These are phyloP conservation scores for Helicorthomorpha holstii DNA, from an alignment of 1,140 invertebrate genomes.

Conservation along the genomic window DNA sequence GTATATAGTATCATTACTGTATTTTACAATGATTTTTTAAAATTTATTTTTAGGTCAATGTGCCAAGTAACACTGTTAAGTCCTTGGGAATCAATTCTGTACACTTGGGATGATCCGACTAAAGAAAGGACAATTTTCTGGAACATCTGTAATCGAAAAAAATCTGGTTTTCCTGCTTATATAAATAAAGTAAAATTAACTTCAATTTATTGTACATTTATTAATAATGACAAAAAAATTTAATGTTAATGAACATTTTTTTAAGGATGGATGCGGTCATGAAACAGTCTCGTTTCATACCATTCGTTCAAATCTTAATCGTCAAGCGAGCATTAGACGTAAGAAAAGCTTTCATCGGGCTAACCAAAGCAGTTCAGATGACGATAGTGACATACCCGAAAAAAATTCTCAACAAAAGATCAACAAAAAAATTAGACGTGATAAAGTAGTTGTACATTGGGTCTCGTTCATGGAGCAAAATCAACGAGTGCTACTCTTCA, in stretches of 20 bases:
- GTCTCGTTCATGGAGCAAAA: conserved; percentile 54
- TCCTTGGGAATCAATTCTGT: conserved; percentile 55
- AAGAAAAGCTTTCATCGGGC: no score
- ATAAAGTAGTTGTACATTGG: conserved; percentile 57
- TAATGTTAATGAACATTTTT: conserved; percentile 5
- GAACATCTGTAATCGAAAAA: conserved; percentile 68
- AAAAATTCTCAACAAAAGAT: conserved; percentile 16
- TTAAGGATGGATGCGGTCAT: conserved; percentile 42
- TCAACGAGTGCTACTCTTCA: conserved; percentile 60
- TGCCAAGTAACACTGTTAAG: conserved; percentile 49
- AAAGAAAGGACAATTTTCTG: conserved; percentile 50
- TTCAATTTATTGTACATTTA: background rate
- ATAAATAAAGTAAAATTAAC: conserved; percentile 39
- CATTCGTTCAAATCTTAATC: background rate
- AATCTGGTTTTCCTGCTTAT: conserved; percentile 46
- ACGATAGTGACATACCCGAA: conserved; percentile 20
- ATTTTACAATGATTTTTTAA: background rate
- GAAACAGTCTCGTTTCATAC: conserved; percentile 44
- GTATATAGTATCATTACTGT: background rate
- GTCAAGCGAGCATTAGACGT: conserved; percentile 7
- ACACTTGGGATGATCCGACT: conserved; percentile 72
- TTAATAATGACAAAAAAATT: background rate
- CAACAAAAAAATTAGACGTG: conserved; percentile 26
- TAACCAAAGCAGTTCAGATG: conserved; percentile 20
- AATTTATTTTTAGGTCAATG: conserved; percentile 22